phyloP scores from a whole-genome alignment of 2,797 vertebrate species.

The Oryzias sinensis region DNA sequence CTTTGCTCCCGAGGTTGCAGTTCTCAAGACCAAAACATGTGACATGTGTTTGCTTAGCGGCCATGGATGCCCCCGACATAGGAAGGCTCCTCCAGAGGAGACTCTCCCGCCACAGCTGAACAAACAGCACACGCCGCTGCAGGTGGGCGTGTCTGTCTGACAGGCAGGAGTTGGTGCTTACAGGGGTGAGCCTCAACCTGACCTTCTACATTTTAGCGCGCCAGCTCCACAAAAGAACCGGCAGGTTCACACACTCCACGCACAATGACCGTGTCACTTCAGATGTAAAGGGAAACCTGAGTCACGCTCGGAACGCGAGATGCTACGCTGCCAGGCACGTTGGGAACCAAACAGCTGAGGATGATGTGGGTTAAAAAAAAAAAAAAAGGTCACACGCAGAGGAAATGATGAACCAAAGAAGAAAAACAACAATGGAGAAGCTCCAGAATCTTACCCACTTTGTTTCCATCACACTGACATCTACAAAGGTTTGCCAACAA shows the following conservation, averaged over 20 bases:
- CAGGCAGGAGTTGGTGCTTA: slow-evolving; percentile 16
- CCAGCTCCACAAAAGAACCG: slow-evolving; percentile 7
- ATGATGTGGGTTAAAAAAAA: neutral
- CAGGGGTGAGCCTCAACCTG: slow-evolving; percentile 28
- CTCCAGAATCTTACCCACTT: no score
- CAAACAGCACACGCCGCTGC: slow-evolving; percentile 56
- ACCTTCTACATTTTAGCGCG: slow-evolving; percentile 35
- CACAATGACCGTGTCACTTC: neutral
- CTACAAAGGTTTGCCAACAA: no score
- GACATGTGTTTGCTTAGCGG: slow-evolving; percentile 54
- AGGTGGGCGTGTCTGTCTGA: slow-evolving; percentile 52
- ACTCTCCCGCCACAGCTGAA: slow-evolving; percentile 66
- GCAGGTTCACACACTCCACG: neutral
- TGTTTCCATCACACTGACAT: no score
- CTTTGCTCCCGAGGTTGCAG: slow-evolving; percentile 40
- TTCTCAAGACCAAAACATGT: slow-evolving; percentile 39
- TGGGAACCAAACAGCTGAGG: neutral
- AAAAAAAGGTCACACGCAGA: neutral
- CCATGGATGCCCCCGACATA: slow-evolving; percentile 29
- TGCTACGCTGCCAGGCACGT: no score
- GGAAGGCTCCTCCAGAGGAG: slow-evolving; percentile 40
- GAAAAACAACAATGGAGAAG: no score
- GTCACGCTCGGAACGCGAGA: neutral
- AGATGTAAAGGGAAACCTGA: slow-evolving; percentile 1
- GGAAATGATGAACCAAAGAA: no score